These are phyloP conservation scores for Lophotis ruficrista DNA, from an alignment of 2,113 vertebrate species.

Conservation along the genomic window DNA sequence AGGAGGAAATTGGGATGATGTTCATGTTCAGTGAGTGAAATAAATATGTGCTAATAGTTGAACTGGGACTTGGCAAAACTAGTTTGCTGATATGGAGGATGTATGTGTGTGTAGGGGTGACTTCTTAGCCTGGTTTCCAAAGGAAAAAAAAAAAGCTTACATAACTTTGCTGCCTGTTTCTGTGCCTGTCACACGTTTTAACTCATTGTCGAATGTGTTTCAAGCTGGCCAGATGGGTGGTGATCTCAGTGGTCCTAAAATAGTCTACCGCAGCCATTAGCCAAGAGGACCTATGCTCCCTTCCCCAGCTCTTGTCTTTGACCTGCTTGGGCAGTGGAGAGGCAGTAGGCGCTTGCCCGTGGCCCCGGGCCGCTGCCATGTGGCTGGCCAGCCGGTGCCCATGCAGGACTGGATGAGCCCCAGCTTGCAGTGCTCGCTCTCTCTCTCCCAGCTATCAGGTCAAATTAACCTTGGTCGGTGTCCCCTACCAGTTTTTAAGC, in stretches of 20 bases:
- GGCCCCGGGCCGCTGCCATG: constrained; percentile 44
- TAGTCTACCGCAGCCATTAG: background rate
- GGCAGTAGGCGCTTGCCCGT: background rate
- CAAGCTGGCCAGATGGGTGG: constrained; percentile 63
- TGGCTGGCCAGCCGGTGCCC: constrained; percentile 31
- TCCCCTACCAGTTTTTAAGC: background rate
- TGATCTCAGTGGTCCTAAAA: constrained; percentile 58
- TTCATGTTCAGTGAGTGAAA: background rate
- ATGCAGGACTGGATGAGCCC: background rate
- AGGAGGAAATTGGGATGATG: background rate
- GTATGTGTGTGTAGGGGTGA: background rate
- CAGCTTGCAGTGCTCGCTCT: background rate
- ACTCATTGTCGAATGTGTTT: constrained; percentile 22
- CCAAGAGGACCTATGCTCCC: background rate
- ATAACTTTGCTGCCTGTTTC: constrained; percentile 13
- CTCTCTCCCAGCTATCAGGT: constrained; percentile 20
- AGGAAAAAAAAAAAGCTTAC: background rate
- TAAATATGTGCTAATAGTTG: background rate
- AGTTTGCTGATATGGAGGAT: background rate
- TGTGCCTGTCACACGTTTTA: constrained; percentile 36
- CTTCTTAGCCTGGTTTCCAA: constrained; percentile 10
- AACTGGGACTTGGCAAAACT: background rate
- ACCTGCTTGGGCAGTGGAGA: background rate
- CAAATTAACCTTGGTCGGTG: constrained; percentile 57
- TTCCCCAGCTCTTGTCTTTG: background rate